Evolutionary conservation across 2,113 vertebrate species (phyloP).

Genomic region (cattle (Bos taurus)): ARS-UCD2.0 NC_037352.1:14077501-14078000

Average conservation of each 20-base stretch:
- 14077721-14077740: background rate
- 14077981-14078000: background rate
- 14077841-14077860: background rate
- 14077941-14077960: constrained; percentile 1
- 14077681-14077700: background rate
- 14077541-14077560: background rate
- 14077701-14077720: background rate
- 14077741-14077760: background rate
- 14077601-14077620: background rate
- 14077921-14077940: background rate
- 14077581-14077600: background rate
- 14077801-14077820: background rate
- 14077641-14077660: background rate
- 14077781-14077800: background rate
- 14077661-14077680: background rate
- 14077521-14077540: background rate
- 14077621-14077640: background rate
- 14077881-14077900: background rate
- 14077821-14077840: background rate
- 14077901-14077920: background rate
- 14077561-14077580: background rate
- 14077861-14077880: background rate
- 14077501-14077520: background rate
- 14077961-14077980: background rate
- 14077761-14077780: background rate